phyloP scores from a whole-genome alignment of 1,140 invertebrate genomes.

The Meloidogyne exigua region DNA sequence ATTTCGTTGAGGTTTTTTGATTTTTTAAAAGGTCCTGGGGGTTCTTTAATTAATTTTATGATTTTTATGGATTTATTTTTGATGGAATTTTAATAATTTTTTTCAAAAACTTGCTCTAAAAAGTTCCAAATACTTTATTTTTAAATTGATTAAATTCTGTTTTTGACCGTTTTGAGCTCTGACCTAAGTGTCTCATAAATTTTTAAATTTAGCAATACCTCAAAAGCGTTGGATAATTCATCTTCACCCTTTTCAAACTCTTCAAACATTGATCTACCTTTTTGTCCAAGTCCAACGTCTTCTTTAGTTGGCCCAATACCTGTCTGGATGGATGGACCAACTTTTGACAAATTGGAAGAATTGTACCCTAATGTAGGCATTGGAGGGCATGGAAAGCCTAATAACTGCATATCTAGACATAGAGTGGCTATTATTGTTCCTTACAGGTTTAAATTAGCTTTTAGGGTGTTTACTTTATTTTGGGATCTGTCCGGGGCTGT shows the following conservation, averaged over 20 bases:
- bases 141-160: no score
- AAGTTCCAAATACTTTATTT: no score
- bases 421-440: conserved; percentile 57
- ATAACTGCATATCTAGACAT: conserved; percentile 50
- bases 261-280: not conserved
- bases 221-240: not conserved
- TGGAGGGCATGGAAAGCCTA: conserved; percentile 58
- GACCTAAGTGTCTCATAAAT: not conserved
- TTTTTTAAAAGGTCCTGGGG: not conserved
- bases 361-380: conserved; percentile 49
- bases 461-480: not conserved
- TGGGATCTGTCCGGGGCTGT: no score
- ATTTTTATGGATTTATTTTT: no score
- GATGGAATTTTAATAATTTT: no score
- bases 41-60: no score
- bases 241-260: not conserved
- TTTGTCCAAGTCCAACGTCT: conserved; percentile 39
- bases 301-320: conserved; percentile 50
- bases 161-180: not conserved
- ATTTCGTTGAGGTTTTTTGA: not conserved
- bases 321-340: conserved; percentile 58
- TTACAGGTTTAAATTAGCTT: conserved; percentile 39
- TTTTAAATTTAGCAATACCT: not conserved
- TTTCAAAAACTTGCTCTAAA: not conserved
- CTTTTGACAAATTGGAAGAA: conserved; percentile 40